phyloP scores from a whole-genome alignment of 2,797 vertebrate genomes.

The Enteromius unitaeniatus region DNA sequence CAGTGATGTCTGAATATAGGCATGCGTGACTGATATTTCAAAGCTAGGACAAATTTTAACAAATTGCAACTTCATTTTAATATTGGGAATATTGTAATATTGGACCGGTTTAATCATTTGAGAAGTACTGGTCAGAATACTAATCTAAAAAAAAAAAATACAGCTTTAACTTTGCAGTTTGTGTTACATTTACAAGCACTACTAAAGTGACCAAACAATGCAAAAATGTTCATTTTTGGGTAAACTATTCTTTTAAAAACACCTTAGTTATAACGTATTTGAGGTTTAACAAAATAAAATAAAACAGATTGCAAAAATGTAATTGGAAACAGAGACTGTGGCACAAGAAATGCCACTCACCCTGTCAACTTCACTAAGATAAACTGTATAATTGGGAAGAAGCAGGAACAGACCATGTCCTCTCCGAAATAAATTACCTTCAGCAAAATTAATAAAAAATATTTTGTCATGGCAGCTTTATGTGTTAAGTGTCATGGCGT shows the following conservation, averaged over 20 bases:
- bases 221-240: background rate
- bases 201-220: background rate
- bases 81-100: background rate
- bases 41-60: background rate
- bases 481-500: background rate
- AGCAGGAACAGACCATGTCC: background rate
- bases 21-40: background rate
- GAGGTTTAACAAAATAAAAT: background rate
- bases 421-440: slow-evolving; percentile 2
- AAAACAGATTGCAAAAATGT: background rate
- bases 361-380: background rate
- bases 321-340: background rate
- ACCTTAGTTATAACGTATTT: slow-evolving; percentile 52
- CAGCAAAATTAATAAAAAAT: background rate
- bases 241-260: slow-evolving; percentile 19
- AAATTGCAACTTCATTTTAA: background rate
- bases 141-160: background rate
- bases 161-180: background rate
- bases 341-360: background rate
- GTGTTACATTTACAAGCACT: background rate
- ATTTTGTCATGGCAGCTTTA: slow-evolving; percentile 19
- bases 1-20: background rate
- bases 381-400: slow-evolving; percentile 12
- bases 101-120: background rate
- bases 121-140: no score